phyloP scores from a whole-genome alignment of 2,113 vertebrate genomes.

The Hippocampus zosterae region DNA sequence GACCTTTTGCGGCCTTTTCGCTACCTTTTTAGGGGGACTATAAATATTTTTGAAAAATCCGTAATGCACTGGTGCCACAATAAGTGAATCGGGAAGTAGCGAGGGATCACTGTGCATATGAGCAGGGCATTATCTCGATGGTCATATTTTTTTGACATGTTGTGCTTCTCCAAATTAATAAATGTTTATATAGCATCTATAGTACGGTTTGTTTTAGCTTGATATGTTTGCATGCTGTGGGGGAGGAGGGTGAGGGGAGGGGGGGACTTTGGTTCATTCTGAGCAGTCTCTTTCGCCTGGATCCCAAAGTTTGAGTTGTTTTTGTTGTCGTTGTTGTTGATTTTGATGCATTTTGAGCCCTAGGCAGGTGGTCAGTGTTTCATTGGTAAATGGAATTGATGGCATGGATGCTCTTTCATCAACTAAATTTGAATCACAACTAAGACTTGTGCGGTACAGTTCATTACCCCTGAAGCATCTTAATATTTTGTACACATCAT shows the following conservation, averaged over 20 bases:
- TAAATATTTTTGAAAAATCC: too few relatives aligned
- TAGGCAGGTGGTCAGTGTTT: conserved; percentile 4
- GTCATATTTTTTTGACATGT: too few relatives aligned
- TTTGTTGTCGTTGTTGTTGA: conserved; percentile 1
- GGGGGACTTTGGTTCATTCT: not conserved
- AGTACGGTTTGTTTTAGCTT: not conserved
- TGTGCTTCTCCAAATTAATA: too few relatives aligned
- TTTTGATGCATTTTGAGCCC: conserved; percentile 12
- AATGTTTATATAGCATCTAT: not conserved
- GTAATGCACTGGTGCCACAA: too few relatives aligned
- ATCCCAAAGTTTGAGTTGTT: conserved; percentile 6
- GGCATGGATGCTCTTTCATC: conserved; percentile 24
- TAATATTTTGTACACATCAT: conserved; percentile 21
- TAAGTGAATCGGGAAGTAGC: too few relatives aligned
- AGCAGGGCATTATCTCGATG: too few relatives aligned
- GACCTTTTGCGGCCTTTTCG: too few relatives aligned
- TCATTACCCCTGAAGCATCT: conserved; percentile 20
- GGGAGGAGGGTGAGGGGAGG: not conserved
- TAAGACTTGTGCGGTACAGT: not conserved
- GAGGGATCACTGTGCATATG: too few relatives aligned
- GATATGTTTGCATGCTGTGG: not conserved
- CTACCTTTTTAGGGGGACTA: too few relatives aligned
- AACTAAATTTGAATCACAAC: conserved; percentile 12
- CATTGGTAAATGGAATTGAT: conserved; percentile 4
- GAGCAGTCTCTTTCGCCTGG: conserved; percentile 12